Percentiles rank a stretch among this genome's conserved stretches.
Evolutionary conservation across 2,888 invertebrate genomes (phyloP).

Genomic region (Parelbella ahira): DNA sequence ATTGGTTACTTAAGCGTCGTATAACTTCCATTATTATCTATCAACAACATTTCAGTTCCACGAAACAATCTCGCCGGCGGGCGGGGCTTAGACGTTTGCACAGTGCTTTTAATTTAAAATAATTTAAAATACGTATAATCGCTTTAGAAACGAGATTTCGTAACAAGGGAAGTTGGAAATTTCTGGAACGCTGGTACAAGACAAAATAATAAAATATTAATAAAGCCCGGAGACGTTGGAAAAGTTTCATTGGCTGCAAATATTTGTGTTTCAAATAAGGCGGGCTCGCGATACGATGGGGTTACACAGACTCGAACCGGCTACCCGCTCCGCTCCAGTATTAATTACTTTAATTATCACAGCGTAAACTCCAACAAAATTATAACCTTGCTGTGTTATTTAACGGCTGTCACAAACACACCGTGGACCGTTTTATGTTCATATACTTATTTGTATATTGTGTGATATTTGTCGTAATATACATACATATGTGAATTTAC

Average conservation of each 20-base stretch:
- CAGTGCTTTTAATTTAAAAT: constrained; percentile 79
- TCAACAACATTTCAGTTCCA: constrained; percentile 39
- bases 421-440: too few relatives aligned
- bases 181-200: constrained; percentile 71
- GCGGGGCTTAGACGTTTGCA: constrained; percentile 58
- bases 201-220: constrained; percentile 82
- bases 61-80: constrained; percentile 37
- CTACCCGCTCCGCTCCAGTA: constrained; percentile 31
- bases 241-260: constrained; percentile 73
- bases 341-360: constrained; percentile 35
- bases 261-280: constrained; percentile 80
- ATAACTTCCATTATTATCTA: constrained; percentile 20
- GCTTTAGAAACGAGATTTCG: constrained; percentile 70
- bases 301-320: constrained; percentile 51
- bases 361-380: constrained; percentile 26
- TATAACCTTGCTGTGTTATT: constrained; percentile 22
- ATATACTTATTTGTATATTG: too few relatives aligned
- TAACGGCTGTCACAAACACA: neutral
- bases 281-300: constrained; percentile 65
- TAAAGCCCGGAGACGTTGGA: constrained; percentile 73
- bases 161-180: constrained; percentile 75
- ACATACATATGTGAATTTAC: too few relatives aligned
- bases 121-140: constrained; percentile 76
- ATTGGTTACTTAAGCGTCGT: neutral
- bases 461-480: too few relatives aligned